Conservation (phyloP, 2,113 vertebrate genomes). For the Trichechus manatus region DNA sequence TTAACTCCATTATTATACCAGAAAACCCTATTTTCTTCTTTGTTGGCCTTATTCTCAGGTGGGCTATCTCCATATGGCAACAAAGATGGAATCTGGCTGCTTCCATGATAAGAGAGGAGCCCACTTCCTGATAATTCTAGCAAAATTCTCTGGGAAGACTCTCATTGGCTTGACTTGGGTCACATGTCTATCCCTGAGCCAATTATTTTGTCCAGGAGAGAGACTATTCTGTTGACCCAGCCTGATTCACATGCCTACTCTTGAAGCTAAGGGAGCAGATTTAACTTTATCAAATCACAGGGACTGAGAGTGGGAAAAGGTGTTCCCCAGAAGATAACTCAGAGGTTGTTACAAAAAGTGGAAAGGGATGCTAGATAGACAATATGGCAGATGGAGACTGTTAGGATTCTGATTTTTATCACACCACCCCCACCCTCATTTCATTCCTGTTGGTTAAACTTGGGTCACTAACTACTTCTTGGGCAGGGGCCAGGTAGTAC, state of each 20-base stretch:
- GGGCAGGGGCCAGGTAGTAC: not conserved
- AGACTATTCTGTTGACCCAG: not conserved
- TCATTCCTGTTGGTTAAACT: not conserved
- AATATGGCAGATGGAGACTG: not conserved
- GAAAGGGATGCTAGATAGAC: not conserved
- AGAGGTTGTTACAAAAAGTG: not conserved
- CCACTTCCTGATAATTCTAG: not conserved
- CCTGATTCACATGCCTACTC: not conserved
- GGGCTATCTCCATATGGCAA: not conserved
- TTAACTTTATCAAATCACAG: not conserved
- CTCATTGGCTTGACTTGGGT: not conserved
- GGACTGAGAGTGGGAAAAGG: not conserved
- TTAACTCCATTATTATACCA: not conserved
- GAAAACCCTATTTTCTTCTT: not conserved
- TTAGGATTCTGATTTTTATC: not conserved
- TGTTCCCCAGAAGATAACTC: not conserved
- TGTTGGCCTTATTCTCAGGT: not conserved
- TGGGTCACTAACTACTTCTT: conserved; percentile 23
- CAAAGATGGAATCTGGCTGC: not conserved
- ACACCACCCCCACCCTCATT: not conserved
- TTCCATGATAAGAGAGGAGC: not conserved
- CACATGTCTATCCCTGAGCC: not conserved
- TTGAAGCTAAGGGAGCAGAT: not conserved
- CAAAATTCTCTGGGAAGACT: conserved; percentile 22
- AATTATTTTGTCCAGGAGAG: not conserved